A percentile compares a stretch with the other conserved stretches of the same genome.
phyloP scores from a whole-genome alignment of 2,113 vertebrate species.

The Pelusios castaneus region DNA sequence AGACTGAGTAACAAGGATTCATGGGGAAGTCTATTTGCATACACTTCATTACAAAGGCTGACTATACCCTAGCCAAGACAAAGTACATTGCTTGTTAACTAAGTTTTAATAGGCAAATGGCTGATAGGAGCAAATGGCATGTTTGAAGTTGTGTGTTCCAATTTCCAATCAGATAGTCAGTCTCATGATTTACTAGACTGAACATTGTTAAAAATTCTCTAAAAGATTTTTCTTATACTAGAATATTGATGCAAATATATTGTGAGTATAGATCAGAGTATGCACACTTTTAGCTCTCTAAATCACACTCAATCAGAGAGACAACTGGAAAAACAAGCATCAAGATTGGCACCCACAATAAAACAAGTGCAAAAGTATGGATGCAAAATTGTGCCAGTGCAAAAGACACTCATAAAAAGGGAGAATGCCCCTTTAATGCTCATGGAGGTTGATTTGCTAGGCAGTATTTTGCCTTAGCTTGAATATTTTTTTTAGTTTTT shows the following conservation, averaged over 20 bases:
- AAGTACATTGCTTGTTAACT: background rate
- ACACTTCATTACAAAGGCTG: background rate
- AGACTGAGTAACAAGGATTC: constrained; percentile 18
- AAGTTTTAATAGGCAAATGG: background rate
- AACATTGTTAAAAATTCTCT: background rate
- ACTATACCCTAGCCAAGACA: background rate
- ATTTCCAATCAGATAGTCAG: background rate
- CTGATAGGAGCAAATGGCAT: background rate
- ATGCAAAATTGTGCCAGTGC: background rate
- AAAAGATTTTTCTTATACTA: background rate
- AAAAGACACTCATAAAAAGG: background rate
- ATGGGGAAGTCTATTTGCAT: background rate
- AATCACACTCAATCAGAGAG: background rate
- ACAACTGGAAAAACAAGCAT: background rate
- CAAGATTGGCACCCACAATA: background rate
- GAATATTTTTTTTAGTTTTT: background rate
- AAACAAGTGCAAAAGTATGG: background rate
- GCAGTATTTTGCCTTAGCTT: background rate
- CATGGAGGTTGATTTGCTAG: background rate
- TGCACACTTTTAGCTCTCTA: background rate
- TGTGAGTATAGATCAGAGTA: background rate
- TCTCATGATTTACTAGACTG: background rate
- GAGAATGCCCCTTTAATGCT: background rate
- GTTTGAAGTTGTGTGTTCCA: background rate
- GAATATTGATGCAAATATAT: background rate